A percentile compares a stretch with the other conserved stretches of the same genome.
phyloP scores from a whole-genome alignment of 53 echinoderm and acorn worm genomes.

The Holothuria scabra region DNA sequence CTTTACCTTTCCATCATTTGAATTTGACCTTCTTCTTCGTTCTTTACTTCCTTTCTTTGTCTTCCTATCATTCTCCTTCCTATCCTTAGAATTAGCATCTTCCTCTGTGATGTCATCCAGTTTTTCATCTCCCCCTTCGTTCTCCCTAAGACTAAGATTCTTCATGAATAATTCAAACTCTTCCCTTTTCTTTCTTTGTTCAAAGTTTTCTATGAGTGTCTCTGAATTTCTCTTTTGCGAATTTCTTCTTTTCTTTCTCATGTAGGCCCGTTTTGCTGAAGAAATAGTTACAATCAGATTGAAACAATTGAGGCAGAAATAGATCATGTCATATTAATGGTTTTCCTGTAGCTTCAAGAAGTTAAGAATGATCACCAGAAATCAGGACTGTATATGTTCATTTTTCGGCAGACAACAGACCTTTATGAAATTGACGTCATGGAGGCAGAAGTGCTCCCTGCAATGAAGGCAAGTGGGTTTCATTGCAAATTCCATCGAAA shows the following conservation, averaged over 20 bases:
- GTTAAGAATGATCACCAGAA: too few relatives aligned
- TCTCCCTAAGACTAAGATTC: conserved; percentile 45
- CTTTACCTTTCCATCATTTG: conserved; percentile 9
- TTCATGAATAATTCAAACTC: conserved; percentile 87
- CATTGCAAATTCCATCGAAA: too few relatives aligned
- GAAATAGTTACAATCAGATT: too few relatives aligned
- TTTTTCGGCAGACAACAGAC: too few relatives aligned
- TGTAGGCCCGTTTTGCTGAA: background rate
- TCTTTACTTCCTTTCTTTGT: background rate
- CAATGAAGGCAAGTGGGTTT: too few relatives aligned
- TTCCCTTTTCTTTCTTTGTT: conserved; percentile 84
- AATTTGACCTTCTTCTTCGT: conserved; percentile 11
- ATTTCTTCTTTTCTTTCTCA: conserved; percentile 17
- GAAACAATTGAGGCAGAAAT: too few relatives aligned
- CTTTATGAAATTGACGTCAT: too few relatives aligned
- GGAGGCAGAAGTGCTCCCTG: too few relatives aligned
- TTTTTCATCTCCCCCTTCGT: conserved; percentile 18
- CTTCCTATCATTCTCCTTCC: conserved; percentile 21
- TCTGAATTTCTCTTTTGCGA: conserved; percentile 25
- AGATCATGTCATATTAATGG: too few relatives aligned
- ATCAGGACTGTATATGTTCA: too few relatives aligned
- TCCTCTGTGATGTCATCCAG: conserved; percentile 21
- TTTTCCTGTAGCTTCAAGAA: too few relatives aligned
- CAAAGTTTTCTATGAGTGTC: conserved; percentile 73
- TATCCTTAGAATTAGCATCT: conserved; percentile 10